phyloP scores from a whole-genome alignment of 2,113 vertebrate genomes.

The Austrofundulus limnaeus region DNA sequence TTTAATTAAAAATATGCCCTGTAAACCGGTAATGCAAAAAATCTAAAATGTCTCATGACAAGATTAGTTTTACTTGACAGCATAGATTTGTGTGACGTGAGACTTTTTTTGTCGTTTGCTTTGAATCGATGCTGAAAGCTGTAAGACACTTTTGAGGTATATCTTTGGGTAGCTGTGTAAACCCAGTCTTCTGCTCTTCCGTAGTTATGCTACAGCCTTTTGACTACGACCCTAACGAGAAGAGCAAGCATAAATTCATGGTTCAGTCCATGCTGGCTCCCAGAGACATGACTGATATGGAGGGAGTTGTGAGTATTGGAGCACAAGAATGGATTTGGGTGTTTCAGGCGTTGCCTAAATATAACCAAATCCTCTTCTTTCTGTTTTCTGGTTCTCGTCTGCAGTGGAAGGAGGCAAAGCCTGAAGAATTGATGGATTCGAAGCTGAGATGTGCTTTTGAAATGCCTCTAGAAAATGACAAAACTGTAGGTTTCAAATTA shows the following conservation, averaged over 20 bases:
- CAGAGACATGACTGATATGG: slow-evolving; percentile 91
- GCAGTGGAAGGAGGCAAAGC: slow-evolving; percentile 97
- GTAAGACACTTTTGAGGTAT: too few relatives aligned
- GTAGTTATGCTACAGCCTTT: slow-evolving; percentile 97
- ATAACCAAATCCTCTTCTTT: background rate
- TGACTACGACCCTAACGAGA: slow-evolving; percentile 97
- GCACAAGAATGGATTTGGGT: background rate
- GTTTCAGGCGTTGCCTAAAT: background rate
- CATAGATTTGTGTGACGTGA: too few relatives aligned
- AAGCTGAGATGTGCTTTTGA: slow-evolving; percentile 96
- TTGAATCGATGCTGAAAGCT: too few relatives aligned
- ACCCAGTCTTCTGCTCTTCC: slow-evolving; percentile 37
- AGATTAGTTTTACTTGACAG: too few relatives aligned
- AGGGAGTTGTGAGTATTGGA: slow-evolving; percentile 88
- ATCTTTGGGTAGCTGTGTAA: background rate
- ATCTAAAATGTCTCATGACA: too few relatives aligned
- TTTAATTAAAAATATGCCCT: too few relatives aligned
- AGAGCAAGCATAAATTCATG: slow-evolving; percentile 99
- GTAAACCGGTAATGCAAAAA: too few relatives aligned
- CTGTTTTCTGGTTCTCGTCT: slow-evolving; percentile 9
- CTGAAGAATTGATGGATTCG: slow-evolving; percentile 97
- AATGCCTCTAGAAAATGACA: slow-evolving; percentile 92
- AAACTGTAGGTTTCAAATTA: slow-evolving; percentile 79
- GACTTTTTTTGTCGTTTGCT: too few relatives aligned
- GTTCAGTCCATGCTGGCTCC: slow-evolving; percentile 94